A percentile compares a stretch with the other conserved stretches of the same genome.
Conservation (phyloP, 2,113 vertebrate genomes). For the Calyptommatus sinebrachiatus region DNA sequence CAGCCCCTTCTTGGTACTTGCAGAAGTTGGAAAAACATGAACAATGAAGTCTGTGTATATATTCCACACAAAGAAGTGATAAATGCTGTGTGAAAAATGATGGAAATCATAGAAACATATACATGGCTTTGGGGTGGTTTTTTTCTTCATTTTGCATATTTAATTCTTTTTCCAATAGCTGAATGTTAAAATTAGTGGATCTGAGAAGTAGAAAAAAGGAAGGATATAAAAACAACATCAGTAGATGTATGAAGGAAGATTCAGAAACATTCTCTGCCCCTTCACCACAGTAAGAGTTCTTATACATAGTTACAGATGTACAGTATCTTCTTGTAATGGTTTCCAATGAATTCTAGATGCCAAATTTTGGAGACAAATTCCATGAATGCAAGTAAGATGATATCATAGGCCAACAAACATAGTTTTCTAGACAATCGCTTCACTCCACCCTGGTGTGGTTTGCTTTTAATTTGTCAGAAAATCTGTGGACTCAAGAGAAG, state of each 20-base stretch:
- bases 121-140: no score
- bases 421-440: not conserved
- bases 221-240: not conserved
- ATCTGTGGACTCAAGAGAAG: not conserved
- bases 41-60: not conserved
- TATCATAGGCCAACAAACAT: not conserved
- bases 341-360: constrained; percentile 5
- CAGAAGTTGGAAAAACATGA: not conserved
- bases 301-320: not conserved
- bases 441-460: not conserved
- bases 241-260: not conserved
- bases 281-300: not conserved
- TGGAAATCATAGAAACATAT: not conserved
- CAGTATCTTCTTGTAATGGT: not conserved
- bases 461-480: not conserved
- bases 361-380: not conserved
- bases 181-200: not conserved
- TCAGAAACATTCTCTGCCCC: not conserved
- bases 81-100: constrained; percentile 10
- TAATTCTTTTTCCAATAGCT: not conserved
- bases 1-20: constrained; percentile 5
- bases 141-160: not conserved
- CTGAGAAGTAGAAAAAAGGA: not conserved
- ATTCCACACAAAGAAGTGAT: not conserved
- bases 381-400: constrained; percentile 4